Conservation (phyloP, 1,140 invertebrate species). For the Apolygus lucorum region DNA sequence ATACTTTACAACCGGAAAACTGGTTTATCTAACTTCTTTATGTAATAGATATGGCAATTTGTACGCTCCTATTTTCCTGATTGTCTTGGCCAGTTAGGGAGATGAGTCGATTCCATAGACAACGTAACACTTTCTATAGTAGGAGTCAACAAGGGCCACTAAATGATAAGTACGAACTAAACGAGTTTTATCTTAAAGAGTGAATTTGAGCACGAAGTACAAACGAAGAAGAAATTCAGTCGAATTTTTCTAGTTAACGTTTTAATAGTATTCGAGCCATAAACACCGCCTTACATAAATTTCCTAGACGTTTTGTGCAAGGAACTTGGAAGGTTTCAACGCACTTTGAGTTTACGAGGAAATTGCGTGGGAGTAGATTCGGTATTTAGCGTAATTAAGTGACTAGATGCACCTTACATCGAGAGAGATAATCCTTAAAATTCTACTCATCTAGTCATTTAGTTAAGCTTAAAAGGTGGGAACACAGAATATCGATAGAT, state of each 20-base stretch:
- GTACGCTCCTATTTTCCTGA: constrained; percentile 1
- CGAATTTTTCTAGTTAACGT: not conserved
- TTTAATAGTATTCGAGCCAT: not conserved
- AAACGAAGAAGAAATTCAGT: not conserved
- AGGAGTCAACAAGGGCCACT: not conserved
- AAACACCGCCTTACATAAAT: not conserved
- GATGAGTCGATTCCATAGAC: not conserved
- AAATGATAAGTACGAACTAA: constrained; percentile 9
- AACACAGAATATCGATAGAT: no score
- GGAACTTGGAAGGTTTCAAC: no score
- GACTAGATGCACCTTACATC: no score
- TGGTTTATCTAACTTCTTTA: not conserved
- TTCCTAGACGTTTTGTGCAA: not conserved
- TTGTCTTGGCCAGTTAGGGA: not conserved
- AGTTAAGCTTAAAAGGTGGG: no score
- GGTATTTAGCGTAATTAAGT: not conserved
- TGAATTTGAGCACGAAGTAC: not conserved
- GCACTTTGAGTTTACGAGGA: not conserved
- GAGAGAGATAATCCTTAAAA: no score
- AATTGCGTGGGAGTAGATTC: not conserved
- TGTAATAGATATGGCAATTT: constrained; percentile 4
- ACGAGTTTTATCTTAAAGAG: not conserved
- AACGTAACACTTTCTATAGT: no score
- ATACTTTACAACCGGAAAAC: not conserved
- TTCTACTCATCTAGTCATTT: no score